Percentiles rank a stretch among this genome's conserved stretches.
phyloP scores from a whole-genome alignment of 1,140 invertebrate genomes.

The Plectrocnemia conspersa region DNA sequence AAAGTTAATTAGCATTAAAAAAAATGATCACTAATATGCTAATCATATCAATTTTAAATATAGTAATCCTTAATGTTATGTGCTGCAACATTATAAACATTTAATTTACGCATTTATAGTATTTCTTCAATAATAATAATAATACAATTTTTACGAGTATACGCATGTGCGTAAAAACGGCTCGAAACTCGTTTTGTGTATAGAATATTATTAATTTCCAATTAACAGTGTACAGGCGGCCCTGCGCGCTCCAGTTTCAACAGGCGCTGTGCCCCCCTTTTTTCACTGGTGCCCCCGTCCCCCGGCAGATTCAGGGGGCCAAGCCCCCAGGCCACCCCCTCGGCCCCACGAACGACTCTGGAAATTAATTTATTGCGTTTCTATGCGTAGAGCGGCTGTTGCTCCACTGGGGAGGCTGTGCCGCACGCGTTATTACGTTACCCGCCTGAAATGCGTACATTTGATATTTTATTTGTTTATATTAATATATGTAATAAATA shows the following conservation, averaged over 20 bases:
- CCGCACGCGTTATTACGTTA: constrained; percentile 13
- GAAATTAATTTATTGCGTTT: constrained; percentile 37
- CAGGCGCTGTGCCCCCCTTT: constrained; percentile 22
- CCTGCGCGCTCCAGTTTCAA: constrained; percentile 33
- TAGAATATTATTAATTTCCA: constrained; percentile 33
- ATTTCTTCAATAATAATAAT: background rate
- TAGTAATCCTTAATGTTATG: too few species aligned
- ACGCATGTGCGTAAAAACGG: constrained; percentile 13
- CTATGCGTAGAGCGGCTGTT: constrained; percentile 36
- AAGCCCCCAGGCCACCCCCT: constrained; percentile 10
- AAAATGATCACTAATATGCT: too few species aligned
- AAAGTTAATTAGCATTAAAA: too few species aligned
- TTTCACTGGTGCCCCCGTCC: too few species aligned
- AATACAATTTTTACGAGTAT: too few species aligned
- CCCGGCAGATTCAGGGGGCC: too few species aligned
- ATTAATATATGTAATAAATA: too few species aligned
- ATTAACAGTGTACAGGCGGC: constrained; percentile 27
- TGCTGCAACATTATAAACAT: too few species aligned
- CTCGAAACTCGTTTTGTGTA: background rate
- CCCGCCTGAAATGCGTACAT: constrained; percentile 7
- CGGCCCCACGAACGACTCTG: constrained; percentile 22
- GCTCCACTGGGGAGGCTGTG: constrained; percentile 30
- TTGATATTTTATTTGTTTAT: too few species aligned
- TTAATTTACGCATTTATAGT: too few species aligned
- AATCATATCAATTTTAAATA: too few species aligned